Conservation (phyloP, 2,888 invertebrate species). For the Chrysodeixis includens region DNA sequence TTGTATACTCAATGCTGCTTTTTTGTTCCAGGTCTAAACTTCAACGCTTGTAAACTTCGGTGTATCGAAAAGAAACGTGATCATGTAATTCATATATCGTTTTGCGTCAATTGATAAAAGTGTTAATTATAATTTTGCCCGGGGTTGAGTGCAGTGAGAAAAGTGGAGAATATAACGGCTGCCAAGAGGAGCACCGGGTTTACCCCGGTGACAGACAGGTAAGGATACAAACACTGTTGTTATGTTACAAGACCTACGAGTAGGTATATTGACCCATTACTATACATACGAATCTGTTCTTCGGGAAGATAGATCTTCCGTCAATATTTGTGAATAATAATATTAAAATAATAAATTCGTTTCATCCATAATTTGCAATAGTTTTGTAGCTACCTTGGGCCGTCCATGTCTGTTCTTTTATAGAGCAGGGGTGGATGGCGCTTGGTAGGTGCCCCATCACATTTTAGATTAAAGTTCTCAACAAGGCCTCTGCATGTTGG, state of each 20-base stretch:
- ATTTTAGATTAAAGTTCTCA: too few relatives aligned
- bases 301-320: too few relatives aligned
- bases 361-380: too few relatives aligned
- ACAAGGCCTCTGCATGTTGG: too few relatives aligned
- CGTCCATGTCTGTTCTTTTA: too few relatives aligned
- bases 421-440: too few relatives aligned
- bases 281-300: too few relatives aligned
- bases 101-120: constrained; percentile 45
- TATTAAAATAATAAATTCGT: too few relatives aligned
- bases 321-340: too few relatives aligned
- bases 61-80: constrained; percentile 52
- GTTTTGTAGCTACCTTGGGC: too few relatives aligned
- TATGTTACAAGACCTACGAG: not conserved
- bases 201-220: constrained; percentile 84
- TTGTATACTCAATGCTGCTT: constrained; percentile 35
- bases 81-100: constrained; percentile 30
- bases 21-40: constrained; percentile 81
- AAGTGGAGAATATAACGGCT: constrained; percentile 82
- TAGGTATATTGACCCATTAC: too few relatives aligned
- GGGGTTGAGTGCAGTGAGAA: constrained; percentile 69
- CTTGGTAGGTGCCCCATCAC: too few relatives aligned
- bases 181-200: constrained; percentile 77
- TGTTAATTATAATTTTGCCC: constrained; percentile 52
- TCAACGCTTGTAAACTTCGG: constrained; percentile 54
- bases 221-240: constrained; percentile 41